Percentiles rank a stretch among this genome's conserved stretches.
phyloP scores from a whole-genome alignment of 2,888 invertebrate species.

The Xestoiulus laeticollis region DNA sequence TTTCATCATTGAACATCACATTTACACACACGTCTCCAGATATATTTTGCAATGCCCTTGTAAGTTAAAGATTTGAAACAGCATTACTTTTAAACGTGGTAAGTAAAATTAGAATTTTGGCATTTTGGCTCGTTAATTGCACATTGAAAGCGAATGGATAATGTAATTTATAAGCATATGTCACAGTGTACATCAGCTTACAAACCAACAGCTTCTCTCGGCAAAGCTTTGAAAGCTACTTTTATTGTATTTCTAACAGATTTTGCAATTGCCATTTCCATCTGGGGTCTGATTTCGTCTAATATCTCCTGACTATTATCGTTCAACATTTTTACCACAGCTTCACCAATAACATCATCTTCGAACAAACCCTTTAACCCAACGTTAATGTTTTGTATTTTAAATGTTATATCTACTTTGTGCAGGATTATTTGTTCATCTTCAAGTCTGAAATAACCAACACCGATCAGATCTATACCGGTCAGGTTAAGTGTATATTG shows the following conservation, averaged over 20 bases:
- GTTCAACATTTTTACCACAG: slow-evolving; percentile 85
- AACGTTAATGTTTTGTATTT: slow-evolving; percentile 68
- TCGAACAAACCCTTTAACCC: slow-evolving; percentile 73
- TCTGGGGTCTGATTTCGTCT: slow-evolving; percentile 82
- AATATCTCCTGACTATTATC: slow-evolving; percentile 83
- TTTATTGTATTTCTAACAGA: not conserved
- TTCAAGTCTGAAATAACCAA: not conserved
- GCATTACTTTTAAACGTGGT: too few relatives aligned
- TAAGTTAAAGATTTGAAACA: too few relatives aligned
- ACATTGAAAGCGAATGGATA: too few relatives aligned
- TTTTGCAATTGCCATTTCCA: slow-evolving; percentile 73
- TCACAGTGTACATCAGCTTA: not conserved
- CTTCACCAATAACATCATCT: slow-evolving; percentile 79
- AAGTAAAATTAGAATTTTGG: too few relatives aligned
- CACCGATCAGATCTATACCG: not conserved
- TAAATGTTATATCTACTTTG: slow-evolving; percentile 70
- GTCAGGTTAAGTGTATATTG: slow-evolving; percentile 41
- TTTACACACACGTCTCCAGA: too few relatives aligned
- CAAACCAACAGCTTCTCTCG: not conserved
- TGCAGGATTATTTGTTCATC: slow-evolving; percentile 64
- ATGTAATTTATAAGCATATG: too few relatives aligned
- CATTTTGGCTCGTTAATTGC: too few relatives aligned
- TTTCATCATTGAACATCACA: too few relatives aligned
- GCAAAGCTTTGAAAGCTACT: not conserved
- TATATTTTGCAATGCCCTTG: too few relatives aligned